A percentile compares a stretch with the other conserved stretches of the same genome.
Evolutionary conservation across 2,888 invertebrate genomes (phyloP).

Genomic region (Cryptocheilus praepositus): DNA sequence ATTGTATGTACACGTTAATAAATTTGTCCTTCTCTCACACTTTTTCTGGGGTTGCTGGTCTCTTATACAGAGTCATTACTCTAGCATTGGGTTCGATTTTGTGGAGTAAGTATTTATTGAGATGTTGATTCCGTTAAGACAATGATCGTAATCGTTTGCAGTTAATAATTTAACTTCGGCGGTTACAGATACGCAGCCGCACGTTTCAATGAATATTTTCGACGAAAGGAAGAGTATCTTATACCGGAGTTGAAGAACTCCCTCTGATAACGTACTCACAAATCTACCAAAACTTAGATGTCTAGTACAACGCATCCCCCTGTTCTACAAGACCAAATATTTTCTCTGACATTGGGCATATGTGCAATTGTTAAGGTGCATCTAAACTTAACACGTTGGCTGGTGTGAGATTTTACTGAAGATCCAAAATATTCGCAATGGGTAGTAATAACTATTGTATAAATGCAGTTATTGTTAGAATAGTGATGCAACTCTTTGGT

Average conservation of each 20-base stretch:
- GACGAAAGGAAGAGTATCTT: slow-evolving; percentile 53
- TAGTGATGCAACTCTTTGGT: no score
- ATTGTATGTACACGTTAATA: slow-evolving; percentile 86
- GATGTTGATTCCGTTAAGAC: not conserved
- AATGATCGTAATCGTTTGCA: not conserved
- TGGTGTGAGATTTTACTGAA: no score
- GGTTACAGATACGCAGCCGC: slow-evolving; percentile 81
- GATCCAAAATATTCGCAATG: no score
- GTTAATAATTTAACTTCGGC: not conserved
- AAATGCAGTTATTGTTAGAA: no score
- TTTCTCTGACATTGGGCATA: not conserved
- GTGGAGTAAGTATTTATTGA: slow-evolving; percentile 81
- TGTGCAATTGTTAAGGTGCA: not conserved
- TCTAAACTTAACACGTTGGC: no score
- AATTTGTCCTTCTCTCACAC: slow-evolving; percentile 87
- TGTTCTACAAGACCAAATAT: no score
- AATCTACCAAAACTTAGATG: no score
- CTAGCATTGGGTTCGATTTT: slow-evolving; percentile 94
- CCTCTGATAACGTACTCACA: slow-evolving; percentile 17
- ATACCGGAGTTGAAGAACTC: slow-evolving; percentile 18
- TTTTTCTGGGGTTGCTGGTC: slow-evolving; percentile 96
- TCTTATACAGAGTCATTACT: slow-evolving; percentile 91
- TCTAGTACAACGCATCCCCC: no score
- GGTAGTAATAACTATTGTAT: no score
- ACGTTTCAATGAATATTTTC: slow-evolving; percentile 84